Evolutionary conservation across 37 sponge, comb jelly and placozoan genomes (phyloP).

Genomic region (Eunapius fragilis): DNA sequence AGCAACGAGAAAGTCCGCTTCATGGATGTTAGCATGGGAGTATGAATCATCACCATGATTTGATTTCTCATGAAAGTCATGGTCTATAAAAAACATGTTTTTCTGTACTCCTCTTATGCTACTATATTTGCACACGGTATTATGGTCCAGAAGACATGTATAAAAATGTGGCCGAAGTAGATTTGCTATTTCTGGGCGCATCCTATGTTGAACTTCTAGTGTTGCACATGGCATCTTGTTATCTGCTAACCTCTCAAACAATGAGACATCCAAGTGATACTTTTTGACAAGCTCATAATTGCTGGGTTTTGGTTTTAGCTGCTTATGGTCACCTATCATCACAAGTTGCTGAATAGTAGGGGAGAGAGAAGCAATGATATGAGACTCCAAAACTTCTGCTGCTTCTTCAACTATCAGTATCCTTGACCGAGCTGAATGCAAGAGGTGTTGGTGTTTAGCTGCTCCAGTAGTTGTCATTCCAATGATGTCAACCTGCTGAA

Average conservation of each 20-base stretch:
- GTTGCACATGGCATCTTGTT: slow-evolving; percentile 49
- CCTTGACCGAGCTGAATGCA: slow-evolving; percentile 68
- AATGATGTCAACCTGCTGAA: slow-evolving; percentile 71
- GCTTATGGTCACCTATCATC: slow-evolving; percentile 97
- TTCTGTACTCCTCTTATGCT: slow-evolving; percentile 64
- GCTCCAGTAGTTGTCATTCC: slow-evolving; percentile 97
- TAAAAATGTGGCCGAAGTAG: slow-evolving; percentile 83
- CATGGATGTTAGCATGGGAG: slow-evolving; percentile 69
- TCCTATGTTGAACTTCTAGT: slow-evolving; percentile 82
- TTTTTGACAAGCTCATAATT: slow-evolving; percentile 70
- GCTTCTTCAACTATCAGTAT: slow-evolving; percentile 97
- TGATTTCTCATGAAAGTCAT: slow-evolving; percentile 49
- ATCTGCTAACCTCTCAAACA: slow-evolving; percentile 84
- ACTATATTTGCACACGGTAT: slow-evolving; percentile 42
- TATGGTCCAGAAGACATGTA: slow-evolving; percentile 29
- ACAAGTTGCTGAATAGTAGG: slow-evolving; percentile 86
- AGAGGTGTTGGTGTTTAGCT: slow-evolving; percentile 75
- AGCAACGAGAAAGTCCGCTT: slow-evolving; percentile 72
- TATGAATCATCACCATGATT: slow-evolving; percentile 28
- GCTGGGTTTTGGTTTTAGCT: slow-evolving; percentile 84
- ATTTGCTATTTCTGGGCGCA: slow-evolving; percentile 87
- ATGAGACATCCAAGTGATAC: slow-evolving; percentile 79
- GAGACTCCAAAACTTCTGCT: slow-evolving; percentile 95
- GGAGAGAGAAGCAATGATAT: slow-evolving; percentile 83
- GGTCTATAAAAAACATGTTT: slow-evolving; percentile 73